A percentile compares a stretch with the other conserved stretches of the same genome.
Conservation (phyloP, 1,140 invertebrate genomes). For the Tenebrio molitor region DNA sequence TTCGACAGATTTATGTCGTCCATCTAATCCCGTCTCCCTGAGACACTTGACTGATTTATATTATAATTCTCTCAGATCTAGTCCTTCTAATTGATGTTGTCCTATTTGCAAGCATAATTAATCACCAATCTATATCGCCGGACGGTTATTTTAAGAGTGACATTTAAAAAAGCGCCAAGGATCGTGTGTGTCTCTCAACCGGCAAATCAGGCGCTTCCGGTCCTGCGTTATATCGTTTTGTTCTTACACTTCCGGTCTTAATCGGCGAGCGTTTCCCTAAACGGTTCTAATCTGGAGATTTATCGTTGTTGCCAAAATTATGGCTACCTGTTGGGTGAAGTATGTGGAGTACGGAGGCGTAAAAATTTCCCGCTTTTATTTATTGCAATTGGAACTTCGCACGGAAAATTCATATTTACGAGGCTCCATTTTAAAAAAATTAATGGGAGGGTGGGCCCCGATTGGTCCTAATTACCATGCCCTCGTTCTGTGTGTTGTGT, state of each 20-base stretch:
- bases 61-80: constrained; percentile 26
- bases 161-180: constrained; percentile 25
- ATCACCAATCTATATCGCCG: neutral
- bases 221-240: constrained; percentile 11
- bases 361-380: neutral
- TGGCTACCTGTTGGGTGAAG: neutral
- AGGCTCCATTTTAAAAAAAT: constrained; percentile 28
- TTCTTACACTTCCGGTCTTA: constrained; percentile 9
- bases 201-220: constrained; percentile 10
- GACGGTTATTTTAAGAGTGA: neutral
- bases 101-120: constrained; percentile 10
- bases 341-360: constrained; percentile 1
- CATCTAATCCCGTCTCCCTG: constrained; percentile 20
- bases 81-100: constrained; percentile 23
- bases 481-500: constrained; percentile 15
- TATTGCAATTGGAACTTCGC: neutral
- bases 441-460: neutral
- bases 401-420: too few species aligned
- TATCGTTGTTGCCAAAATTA: neutral
- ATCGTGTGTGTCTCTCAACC: constrained; percentile 6
- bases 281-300: neutral
- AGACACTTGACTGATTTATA: constrained; percentile 39
- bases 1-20: constrained; percentile 40
- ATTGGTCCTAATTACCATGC: neutral
- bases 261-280: neutral